phyloP scores from a whole-genome alignment of 2,113 vertebrate species.

The Trogon melanurus region DNA sequence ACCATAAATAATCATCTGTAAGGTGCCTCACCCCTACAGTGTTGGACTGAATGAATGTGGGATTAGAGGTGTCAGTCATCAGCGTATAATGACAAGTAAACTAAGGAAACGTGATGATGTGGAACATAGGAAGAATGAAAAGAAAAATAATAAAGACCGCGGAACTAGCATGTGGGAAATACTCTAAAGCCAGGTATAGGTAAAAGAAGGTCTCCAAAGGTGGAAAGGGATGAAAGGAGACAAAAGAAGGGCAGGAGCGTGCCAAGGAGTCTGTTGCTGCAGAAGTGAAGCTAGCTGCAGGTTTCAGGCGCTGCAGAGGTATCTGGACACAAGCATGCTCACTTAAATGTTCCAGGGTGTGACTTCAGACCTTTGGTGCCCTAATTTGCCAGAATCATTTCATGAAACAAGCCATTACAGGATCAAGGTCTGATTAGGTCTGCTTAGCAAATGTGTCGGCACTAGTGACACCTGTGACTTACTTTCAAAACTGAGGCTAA shows the following conservation, averaged over 20 bases:
- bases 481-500: neutral
- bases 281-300: neutral
- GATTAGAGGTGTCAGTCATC: neutral
- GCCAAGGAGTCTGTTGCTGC: neutral
- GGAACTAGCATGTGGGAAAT: neutral
- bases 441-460: neutral
- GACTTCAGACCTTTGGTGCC: neutral
- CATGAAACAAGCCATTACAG: neutral
- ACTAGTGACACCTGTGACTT: neutral
- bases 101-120: neutral
- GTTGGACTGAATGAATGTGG: neutral
- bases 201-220: neutral
- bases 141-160: neutral
- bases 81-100: neutral
- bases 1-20: slow-evolving; percentile 20
- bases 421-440: neutral
- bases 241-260: neutral
- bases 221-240: neutral
- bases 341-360: neutral
- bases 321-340: neutral
- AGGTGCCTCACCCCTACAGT: neutral
- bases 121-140: neutral
- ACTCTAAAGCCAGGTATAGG: neutral
- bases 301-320: neutral
- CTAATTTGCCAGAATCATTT: neutral